phyloP scores from a whole-genome alignment of 2,888 invertebrate genomes.

The Troglohyphantes excavatus region DNA sequence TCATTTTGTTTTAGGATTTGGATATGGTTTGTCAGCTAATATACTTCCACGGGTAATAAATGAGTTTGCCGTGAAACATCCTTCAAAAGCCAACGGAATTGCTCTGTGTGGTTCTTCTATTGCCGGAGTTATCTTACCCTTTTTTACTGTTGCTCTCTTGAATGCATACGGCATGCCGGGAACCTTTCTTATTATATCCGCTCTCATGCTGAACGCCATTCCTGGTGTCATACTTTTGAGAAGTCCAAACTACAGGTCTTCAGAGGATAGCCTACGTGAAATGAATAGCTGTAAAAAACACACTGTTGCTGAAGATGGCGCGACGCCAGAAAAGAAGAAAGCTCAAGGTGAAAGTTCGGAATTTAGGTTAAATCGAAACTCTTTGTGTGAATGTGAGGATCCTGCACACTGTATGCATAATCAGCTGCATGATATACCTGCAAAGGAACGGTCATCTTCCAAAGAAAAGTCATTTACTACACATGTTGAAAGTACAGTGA shows the following conservation, averaged over 20 bases:
- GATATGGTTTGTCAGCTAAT: not conserved
- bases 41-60: not conserved
- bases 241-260: not conserved
- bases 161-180: not conserved
- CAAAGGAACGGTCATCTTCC: no score
- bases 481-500: no score
- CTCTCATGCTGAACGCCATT: not conserved
- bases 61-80: not conserved
- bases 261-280: no score
- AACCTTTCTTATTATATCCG: constrained; percentile 6
- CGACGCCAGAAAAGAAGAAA: no score
- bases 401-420: no score
- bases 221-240: not conserved
- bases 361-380: no score
- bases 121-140: not conserved
- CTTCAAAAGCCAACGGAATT: constrained; percentile 6
- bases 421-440: no score
- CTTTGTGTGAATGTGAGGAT: no score
- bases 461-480: no score
- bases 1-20: constrained; percentile 34
- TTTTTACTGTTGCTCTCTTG: not conserved
- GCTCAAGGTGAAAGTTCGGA: no score
- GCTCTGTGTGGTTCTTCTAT: not conserved
- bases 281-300: not conserved
- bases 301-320: not conserved